Conservation (phyloP, 1,140 invertebrate species). For the Trigoniulus corallinus region DNA sequence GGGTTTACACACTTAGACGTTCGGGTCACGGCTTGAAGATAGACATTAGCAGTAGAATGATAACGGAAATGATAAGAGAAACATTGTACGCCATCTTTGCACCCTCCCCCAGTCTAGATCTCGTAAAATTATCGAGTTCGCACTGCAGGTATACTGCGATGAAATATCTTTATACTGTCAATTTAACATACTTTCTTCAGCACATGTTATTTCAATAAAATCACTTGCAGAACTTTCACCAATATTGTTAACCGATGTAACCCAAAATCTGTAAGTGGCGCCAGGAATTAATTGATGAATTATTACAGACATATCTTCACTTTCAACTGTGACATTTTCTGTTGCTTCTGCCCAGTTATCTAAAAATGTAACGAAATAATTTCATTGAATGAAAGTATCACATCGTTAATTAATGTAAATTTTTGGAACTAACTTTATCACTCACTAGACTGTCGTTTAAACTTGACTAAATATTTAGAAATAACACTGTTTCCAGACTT, state of each 20-base stretch:
- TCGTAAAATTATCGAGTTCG: no score
- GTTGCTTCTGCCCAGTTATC: no score
- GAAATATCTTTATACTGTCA: no score
- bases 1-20: no score
- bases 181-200: slow-evolving; percentile 67
- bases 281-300: slow-evolving; percentile 39
- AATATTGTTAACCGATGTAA: slow-evolving; percentile 26
- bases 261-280: slow-evolving; percentile 60
- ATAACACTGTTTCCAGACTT: slow-evolving; percentile 18
- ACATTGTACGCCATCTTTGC: no score
- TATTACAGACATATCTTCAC: neutral
- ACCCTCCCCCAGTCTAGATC: no score
- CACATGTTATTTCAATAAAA: slow-evolving; percentile 80
- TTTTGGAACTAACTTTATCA: neutral
- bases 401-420: slow-evolving; percentile 1
- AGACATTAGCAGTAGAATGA: neutral
- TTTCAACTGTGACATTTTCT: neutral
- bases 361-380: neutral
- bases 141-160: no score
- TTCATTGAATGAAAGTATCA: neutral
- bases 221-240: slow-evolving; percentile 33
- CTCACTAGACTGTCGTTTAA: slow-evolving; percentile 7
- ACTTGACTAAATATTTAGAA: slow-evolving; percentile 15
- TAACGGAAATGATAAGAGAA: neutral
- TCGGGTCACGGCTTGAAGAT: neutral